Evolutionary conservation across 2,113 vertebrate genomes (phyloP), one percentile per base, ranked within the genome.

Genomic region (Girardinichthys multiradiatus): DNA sequence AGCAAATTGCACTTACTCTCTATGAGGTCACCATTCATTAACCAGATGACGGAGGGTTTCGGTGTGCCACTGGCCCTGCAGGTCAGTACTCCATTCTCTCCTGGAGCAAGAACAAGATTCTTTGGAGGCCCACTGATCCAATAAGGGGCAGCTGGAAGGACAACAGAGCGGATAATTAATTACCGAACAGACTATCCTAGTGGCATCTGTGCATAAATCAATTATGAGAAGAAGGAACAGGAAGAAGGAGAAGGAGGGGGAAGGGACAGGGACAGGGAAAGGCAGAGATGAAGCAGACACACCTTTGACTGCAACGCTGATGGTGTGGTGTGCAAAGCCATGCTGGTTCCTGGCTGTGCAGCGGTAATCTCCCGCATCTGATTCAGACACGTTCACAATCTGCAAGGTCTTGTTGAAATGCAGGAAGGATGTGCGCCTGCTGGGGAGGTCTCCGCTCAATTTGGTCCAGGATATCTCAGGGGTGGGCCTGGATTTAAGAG

Each of bases 61-160:
- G 98, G 97, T 59, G 94, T 96, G 29, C 98, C 98, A 3, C 94
- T 95, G 68, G 96, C 96, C 93, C 95, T 94, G 92, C 98, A 99
- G 87, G 94, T 96, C 80, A 99, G 80, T 4, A 81, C 87, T 0
- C 97, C 96, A 13, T 92, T 94, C 92, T 98, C 97, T 87, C 94
- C 95, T 33, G 98, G 97, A 80, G 98, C 96, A 39, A 99, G 89
- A 62, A 99, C 93, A 61, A 99, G 95, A 83, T 99, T 98, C 70
- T 88, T 94, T 71, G 98, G 96, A 68, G 97, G 92, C 61, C 92
- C 92, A 64, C 88, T 92, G 91, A 98, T 97, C 98, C 98, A 99
- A 85, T 98, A 98, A 0, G 98, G 98, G 70, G 97, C 95, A 85
- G 98, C 98, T 99, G 77, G 35, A 86, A 87, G 76, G 28, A 83